phyloP scores from a whole-genome alignment of 2,797 vertebrate genomes.

The Echeneis naucrates region DNA sequence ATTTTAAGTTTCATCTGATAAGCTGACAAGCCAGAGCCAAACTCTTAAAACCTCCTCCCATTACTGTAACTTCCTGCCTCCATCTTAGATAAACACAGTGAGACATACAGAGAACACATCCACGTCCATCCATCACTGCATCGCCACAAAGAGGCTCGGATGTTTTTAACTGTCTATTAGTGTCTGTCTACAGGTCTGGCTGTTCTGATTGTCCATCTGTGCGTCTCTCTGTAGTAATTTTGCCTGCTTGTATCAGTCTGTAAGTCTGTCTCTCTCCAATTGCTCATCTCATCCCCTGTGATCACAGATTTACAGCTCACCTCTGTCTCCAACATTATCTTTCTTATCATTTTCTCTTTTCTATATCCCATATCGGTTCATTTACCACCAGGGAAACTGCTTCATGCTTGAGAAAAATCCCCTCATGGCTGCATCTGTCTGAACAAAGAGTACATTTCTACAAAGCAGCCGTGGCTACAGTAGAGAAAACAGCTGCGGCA shows the following conservation, averaged over 20 bases:
- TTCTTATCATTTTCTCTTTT: conserved; percentile 10
- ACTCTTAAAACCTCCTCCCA: not conserved
- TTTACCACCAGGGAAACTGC: conserved; percentile 4
- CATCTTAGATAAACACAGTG: conserved; percentile 2
- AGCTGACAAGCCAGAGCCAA: conserved; percentile 3
- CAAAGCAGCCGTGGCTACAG: conserved; percentile 36
- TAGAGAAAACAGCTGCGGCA: conserved; percentile 41
- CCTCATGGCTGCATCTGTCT: not conserved
- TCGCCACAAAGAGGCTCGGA: conserved; percentile 51
- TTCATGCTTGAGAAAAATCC: not conserved
- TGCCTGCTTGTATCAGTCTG: conserved; percentile 40
- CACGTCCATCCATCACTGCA: conserved; percentile 50
- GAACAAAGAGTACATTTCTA: not conserved
- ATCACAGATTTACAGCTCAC: not conserved
- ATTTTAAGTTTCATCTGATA: conserved; percentile 13
- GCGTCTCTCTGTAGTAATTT: conserved; percentile 35
- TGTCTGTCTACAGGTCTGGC: conserved; percentile 49
- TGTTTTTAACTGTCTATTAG: conserved; percentile 51
- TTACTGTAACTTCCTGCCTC: conserved; percentile 16
- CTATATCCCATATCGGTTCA: not conserved
- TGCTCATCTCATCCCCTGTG: conserved; percentile 16
- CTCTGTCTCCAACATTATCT: not conserved
- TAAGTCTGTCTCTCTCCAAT: conserved; percentile 40
- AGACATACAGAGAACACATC: conserved; percentile 32
- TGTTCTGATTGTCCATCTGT: conserved; percentile 46